phyloP scores from a whole-genome alignment of 1,140 invertebrate genomes.

The Drosophila sturtevanti region DNA sequence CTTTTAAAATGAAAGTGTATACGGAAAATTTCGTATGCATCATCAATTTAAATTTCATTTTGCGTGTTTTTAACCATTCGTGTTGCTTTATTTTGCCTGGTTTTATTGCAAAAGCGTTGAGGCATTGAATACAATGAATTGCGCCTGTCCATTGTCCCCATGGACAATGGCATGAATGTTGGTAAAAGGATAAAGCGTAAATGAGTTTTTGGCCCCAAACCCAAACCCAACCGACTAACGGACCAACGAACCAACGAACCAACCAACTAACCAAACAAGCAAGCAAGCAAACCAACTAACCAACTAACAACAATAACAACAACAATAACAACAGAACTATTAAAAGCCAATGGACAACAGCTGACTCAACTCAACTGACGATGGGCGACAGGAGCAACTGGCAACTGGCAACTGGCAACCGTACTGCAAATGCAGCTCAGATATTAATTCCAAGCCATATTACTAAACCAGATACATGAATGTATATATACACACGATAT shows the following conservation, averaged over 20 bases:
- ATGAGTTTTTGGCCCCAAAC: slow-evolving; percentile 28
- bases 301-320: slow-evolving; percentile 2
- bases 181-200: slow-evolving; percentile 50
- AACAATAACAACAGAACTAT: slow-evolving; percentile 15
- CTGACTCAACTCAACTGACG: slow-evolving; percentile 1
- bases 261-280: background rate
- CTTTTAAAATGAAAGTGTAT: background rate
- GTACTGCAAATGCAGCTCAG: slow-evolving; percentile 27
- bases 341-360: slow-evolving; percentile 26
- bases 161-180: slow-evolving; percentile 17
- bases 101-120: slow-evolving; percentile 32
- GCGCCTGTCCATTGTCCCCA: slow-evolving; percentile 5
- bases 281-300: background rate
- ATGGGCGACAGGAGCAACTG: background rate
- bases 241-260: background rate
- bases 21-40: background rate
- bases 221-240: background rate
- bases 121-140: slow-evolving; percentile 35
- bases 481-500: too few species aligned
- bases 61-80: slow-evolving; percentile 9
- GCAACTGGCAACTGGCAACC: slow-evolving; percentile 5
- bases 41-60: slow-evolving; percentile 8
- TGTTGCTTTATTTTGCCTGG: slow-evolving; percentile 12
- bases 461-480: background rate
- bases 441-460: slow-evolving; percentile 31